These are phyloP conservation scores for Artibeus jamaicensis DNA, from an alignment of 2,797 vertebrate species.

Conservation along the genomic window DNA sequence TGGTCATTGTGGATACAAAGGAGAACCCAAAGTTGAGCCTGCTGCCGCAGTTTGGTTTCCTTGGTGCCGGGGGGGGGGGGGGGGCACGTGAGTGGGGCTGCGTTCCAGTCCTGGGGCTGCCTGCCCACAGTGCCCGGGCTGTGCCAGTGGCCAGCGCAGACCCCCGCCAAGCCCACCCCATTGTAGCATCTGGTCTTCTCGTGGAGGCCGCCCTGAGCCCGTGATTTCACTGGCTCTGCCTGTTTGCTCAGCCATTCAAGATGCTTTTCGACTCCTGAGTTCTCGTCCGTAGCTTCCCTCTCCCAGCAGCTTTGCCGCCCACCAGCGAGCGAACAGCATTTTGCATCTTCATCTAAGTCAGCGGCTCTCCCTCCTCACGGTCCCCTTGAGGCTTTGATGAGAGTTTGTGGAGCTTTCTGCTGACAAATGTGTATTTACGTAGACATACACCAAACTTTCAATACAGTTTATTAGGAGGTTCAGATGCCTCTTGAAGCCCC, in stretches of 20 bases:
- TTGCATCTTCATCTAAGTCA: neutral
- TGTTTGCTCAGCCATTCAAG: neutral
- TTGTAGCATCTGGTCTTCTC: neutral
- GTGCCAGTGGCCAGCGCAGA: neutral
- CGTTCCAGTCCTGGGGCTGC: neutral
- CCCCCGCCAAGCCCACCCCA: neutral
- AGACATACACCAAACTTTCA: neutral
- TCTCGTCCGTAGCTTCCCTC: neutral
- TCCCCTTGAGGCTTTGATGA: neutral
- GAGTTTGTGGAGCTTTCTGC: neutral
- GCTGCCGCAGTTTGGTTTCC: neutral
- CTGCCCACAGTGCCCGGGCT: neutral
- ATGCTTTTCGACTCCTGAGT: neutral
- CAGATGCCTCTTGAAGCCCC: neutral
- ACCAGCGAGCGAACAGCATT: neutral
- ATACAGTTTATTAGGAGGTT: neutral
- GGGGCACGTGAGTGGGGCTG: neutral
- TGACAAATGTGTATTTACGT: neutral
- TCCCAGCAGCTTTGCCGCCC: neutral
- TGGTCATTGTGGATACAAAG: neutral
- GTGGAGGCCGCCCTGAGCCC: neutral
- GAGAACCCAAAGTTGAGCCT: neutral
- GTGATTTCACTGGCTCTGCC: neutral
- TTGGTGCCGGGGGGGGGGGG: neutral
- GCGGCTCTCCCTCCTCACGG: neutral